These are phyloP conservation scores for Melanotaenia trifasciata DNA, from an alignment of 2,797 vertebrate genomes.

Conservation along the genomic window DNA sequence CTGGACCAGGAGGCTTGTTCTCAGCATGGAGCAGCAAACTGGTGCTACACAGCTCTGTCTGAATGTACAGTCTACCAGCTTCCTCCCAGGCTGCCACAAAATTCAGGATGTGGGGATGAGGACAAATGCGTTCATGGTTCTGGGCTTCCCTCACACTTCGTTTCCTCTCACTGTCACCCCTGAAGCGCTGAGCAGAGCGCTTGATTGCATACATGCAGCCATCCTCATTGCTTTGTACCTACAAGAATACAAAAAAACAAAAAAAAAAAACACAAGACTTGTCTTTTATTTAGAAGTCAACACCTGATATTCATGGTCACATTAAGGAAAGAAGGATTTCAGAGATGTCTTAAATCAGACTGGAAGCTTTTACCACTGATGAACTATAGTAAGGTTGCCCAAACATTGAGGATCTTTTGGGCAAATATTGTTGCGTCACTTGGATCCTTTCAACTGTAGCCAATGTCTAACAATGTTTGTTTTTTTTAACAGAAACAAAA, in stretches of 20 bases:
- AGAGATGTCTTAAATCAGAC: conserved; percentile 5
- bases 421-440: neutral
- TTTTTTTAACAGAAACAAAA: neutral
- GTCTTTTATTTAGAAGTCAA: neutral
- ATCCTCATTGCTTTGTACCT: conserved; percentile 88
- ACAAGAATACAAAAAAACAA: conserved; percentile 12
- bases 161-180: conserved; percentile 86
- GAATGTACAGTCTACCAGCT: conserved; percentile 88
- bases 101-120: conserved; percentile 87
- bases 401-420: neutral
- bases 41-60: conserved; percentile 90
- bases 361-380: neutral
- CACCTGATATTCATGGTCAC: neutral
- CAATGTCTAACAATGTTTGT: neutral
- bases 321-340: neutral
- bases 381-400: conserved; percentile 4
- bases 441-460: neutral
- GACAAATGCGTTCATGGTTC: conserved; percentile 88
- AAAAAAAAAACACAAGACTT: neutral
- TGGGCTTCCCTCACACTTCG: conserved; percentile 87
- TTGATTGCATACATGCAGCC: conserved; percentile 89
- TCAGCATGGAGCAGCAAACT: conserved; percentile 88
- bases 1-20: conserved; percentile 78
- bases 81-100: conserved; percentile 93
- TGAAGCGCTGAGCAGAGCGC: conserved; percentile 88